A percentile compares a stretch with the other conserved stretches of the same genome.
Evolutionary conservation across 2,888 invertebrate species (phyloP).

Genomic region (Amphipyra berbera): DNA sequence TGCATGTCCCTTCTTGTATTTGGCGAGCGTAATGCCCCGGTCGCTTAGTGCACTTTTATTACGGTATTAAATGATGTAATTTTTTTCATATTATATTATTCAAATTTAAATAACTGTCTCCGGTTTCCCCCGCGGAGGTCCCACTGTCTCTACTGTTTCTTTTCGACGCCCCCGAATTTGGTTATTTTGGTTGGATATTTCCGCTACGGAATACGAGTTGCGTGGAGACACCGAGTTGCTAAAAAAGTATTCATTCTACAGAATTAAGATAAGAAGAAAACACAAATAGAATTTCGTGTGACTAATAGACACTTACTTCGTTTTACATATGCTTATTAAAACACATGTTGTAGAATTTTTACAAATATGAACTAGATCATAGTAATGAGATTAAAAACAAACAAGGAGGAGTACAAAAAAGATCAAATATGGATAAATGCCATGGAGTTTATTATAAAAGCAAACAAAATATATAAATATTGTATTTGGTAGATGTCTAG

Average conservation of each 20-base stretch:
- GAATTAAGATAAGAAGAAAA: background rate
- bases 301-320: background rate
- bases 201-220: slow-evolving; percentile 67
- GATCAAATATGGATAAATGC: slow-evolving; percentile 17
- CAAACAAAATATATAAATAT: slow-evolving; percentile 9
- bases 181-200: slow-evolving; percentile 85
- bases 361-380: slow-evolving; percentile 22
- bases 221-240: slow-evolving; percentile 64
- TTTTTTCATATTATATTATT: slow-evolving; percentile 91
- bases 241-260: slow-evolving; percentile 2
- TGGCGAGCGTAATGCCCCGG: slow-evolving; percentile 87
- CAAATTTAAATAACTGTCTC: slow-evolving; percentile 91
- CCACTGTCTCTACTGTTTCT: slow-evolving; percentile 83
- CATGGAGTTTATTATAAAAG: slow-evolving; percentile 11
- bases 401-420: slow-evolving; percentile 17
- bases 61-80: slow-evolving; percentile 91
- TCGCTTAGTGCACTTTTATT: slow-evolving; percentile 91
- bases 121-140: slow-evolving; percentile 86
- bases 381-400: slow-evolving; percentile 20
- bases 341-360: slow-evolving; percentile 14
- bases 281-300: background rate
- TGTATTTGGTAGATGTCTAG: slow-evolving; percentile 13
- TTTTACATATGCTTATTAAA: background rate
- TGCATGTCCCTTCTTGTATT: slow-evolving; percentile 86
- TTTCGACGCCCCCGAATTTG: slow-evolving; percentile 86